Evolutionary conservation across 2,113 vertebrate species (phyloP).

Genomic region (Thunnus thynnus): DNA sequence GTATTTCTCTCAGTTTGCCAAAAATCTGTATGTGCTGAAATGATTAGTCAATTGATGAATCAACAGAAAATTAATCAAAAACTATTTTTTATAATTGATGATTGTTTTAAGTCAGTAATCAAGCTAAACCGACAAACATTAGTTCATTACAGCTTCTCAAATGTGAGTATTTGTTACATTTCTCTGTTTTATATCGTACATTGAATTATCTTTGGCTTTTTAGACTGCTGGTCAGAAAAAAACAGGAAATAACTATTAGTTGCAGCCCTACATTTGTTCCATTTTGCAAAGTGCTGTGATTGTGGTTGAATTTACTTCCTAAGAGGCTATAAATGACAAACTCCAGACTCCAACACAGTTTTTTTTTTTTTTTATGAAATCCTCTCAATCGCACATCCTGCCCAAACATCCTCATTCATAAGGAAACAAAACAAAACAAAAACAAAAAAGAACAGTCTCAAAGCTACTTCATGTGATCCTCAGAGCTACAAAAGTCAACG

Average conservation of each 20-base stretch:
- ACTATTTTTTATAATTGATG: background rate
- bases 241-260: background rate
- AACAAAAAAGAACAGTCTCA: background rate
- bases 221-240: background rate
- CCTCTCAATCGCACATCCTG: background rate
- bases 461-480: background rate
- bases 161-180: background rate
- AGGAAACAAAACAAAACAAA: background rate
- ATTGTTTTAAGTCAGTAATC: constrained; percentile 16
- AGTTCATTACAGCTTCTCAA: background rate
- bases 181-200: background rate
- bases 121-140: background rate
- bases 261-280: background rate
- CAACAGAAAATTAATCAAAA: background rate
- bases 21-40: background rate
- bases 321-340: background rate
- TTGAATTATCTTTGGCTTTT: background rate
- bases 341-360: too few relatives aligned
- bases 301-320: background rate
- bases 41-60: background rate
- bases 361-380: too few relatives aligned
- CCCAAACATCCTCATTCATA: background rate
- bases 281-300: background rate
- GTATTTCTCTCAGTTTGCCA: background rate
- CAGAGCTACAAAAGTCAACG: constrained; percentile 4